Percentiles rank a stretch among this genome's conserved stretches.
phyloP scores from a whole-genome alignment of 1,140 invertebrate species.

The Tetragonula clypearis region DNA sequence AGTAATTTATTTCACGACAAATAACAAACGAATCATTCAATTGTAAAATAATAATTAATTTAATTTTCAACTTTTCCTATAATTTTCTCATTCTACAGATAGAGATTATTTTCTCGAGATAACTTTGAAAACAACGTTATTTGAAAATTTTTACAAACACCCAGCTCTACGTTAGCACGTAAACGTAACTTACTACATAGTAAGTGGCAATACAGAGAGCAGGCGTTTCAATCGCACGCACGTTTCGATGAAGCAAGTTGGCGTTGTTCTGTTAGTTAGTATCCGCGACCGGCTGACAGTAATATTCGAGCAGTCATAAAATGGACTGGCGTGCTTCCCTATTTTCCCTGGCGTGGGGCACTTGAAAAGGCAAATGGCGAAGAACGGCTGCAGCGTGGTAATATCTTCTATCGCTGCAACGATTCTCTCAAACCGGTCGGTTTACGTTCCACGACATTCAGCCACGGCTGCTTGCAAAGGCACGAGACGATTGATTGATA shows the following conservation, averaged over 20 bases:
- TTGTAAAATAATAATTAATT: no score
- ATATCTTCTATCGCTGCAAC: slow-evolving; percentile 65
- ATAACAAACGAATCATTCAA: no score
- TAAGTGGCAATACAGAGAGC: no score
- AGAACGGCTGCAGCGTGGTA: slow-evolving; percentile 63
- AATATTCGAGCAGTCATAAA: slow-evolving; percentile 61
- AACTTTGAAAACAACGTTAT: no score
- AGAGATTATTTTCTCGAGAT: no score
- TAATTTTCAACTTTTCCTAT: no score
- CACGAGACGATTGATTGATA: slow-evolving; percentile 72
- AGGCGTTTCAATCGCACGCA: neutral
- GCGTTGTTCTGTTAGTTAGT: neutral
- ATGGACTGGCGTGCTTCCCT: slow-evolving; percentile 53
- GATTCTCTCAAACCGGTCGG: slow-evolving; percentile 66
- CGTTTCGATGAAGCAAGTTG: neutral
- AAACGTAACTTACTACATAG: no score
- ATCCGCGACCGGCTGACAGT: slow-evolving; percentile 52
- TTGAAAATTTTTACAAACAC: no score
- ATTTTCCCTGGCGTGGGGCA: slow-evolving; percentile 57
- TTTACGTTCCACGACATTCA: slow-evolving; percentile 50
- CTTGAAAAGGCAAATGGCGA: slow-evolving; percentile 60
- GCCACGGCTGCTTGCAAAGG: slow-evolving; percentile 52
- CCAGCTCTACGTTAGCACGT: no score
- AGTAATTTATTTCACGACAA: no score
- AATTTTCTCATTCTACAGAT: no score